These are phyloP conservation scores for Clunio marinus DNA, from an alignment of 2,888 invertebrate genomes.

Conservation along the genomic window DNA sequence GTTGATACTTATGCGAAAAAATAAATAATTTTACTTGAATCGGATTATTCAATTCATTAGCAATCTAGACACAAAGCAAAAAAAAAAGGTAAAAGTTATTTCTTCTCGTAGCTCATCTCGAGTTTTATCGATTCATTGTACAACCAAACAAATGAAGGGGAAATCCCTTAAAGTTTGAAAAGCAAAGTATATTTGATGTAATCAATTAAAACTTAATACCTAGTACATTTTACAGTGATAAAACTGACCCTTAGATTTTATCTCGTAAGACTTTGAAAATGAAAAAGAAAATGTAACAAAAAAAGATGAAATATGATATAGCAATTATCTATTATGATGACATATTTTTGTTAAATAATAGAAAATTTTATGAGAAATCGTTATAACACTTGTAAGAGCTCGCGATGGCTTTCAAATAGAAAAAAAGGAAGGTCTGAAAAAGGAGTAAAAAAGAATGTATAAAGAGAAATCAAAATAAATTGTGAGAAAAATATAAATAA, in stretches of 20 bases:
- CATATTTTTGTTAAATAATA: slow-evolving; percentile 10
- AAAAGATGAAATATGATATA: not conserved
- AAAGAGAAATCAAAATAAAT: not conserved
- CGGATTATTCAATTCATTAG: no score
- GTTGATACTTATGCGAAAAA: no score
- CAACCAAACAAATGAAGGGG: not conserved
- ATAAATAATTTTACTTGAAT: no score
- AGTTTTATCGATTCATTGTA: not conserved
- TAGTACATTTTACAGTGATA: slow-evolving; percentile 10
- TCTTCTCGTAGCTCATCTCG: no score
- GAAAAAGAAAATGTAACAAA: not conserved
- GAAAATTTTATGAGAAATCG: not conserved
- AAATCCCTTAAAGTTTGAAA: not conserved
- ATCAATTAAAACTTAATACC: not conserved
- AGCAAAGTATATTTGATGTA: slow-evolving; percentile 2
- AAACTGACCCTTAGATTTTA: slow-evolving; percentile 10
- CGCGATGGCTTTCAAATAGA: not conserved
- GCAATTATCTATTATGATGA: slow-evolving; percentile 6
- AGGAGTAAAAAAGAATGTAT: not conserved
- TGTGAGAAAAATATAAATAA: not conserved
- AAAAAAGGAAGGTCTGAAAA: not conserved
- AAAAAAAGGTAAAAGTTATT: no score
- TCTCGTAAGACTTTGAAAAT: slow-evolving; percentile 1
- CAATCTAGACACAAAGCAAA: no score
- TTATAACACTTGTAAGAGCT: not conserved